A percentile compares a stretch with the other conserved stretches of the same genome.
These are phyloP conservation scores for Holothuria glaberrima DNA, from an alignment of 35 echinoderm and acorn worm species.

Conservation along the genomic window DNA sequence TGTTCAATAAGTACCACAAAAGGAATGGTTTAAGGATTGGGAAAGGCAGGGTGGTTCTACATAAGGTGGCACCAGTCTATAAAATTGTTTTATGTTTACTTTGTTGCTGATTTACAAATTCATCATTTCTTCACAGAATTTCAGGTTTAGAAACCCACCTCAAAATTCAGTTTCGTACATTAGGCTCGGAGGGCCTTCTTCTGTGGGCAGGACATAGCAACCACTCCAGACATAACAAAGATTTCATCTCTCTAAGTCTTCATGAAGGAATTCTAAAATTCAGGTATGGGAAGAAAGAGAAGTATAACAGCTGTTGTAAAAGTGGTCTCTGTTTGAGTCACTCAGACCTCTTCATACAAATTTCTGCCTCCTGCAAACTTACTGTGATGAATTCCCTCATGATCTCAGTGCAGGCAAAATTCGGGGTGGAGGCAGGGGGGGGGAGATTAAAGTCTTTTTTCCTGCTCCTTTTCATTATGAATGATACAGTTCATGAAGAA, in stretches of 20 bases:
- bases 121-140: slow-evolving; percentile 58
- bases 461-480: too few species aligned
- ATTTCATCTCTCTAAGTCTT: slow-evolving; percentile 85
- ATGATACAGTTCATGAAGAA: too few species aligned
- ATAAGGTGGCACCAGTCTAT: not conserved
- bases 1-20: not conserved
- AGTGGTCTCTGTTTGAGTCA: not conserved
- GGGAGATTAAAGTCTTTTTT: too few species aligned
- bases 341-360: not conserved
- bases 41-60: not conserved
- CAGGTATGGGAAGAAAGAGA: slow-evolving; percentile 77
- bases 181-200: slow-evolving; percentile 74
- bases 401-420: too few species aligned
- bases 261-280: slow-evolving; percentile 81
- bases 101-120: not conserved
- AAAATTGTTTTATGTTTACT: not conserved
- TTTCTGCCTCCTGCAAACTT: not conserved
- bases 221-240: slow-evolving; percentile 68
- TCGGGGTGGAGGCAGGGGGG: too few species aligned
- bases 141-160: slow-evolving; percentile 66
- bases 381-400: too few species aligned
- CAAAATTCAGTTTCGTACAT: slow-evolving; percentile 66
- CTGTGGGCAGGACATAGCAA: slow-evolving; percentile 78
- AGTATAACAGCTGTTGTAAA: not conserved
- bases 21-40: not conserved